Evolutionary conservation across 2,888 invertebrate species (phyloP).

Genomic region (Lasioglossum zephyrum): DNA sequence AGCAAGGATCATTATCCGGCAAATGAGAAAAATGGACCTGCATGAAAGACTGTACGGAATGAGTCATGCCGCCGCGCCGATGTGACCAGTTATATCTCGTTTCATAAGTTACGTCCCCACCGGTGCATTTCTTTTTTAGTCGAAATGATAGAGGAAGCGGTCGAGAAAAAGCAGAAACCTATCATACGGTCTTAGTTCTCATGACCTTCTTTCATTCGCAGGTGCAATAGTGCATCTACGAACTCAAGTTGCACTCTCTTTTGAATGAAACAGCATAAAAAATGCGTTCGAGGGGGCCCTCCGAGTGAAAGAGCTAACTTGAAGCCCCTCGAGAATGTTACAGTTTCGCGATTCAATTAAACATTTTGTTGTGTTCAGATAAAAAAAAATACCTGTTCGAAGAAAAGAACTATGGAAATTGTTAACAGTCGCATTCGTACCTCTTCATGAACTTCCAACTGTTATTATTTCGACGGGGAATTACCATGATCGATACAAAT

Average conservation of each 20-base stretch:
- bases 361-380: not conserved
- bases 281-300: not conserved
- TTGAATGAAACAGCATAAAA: conserved; percentile 7
- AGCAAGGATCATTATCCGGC: not conserved
- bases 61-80: not conserved
- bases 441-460: not conserved
- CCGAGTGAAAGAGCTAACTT: not conserved
- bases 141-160: conserved; percentile 5
- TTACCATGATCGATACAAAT: not conserved
- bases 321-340: not conserved
- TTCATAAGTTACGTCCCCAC: conserved; percentile 1
- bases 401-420: not conserved
- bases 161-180: not conserved
- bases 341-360: not conserved
- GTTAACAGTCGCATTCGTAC: not conserved
- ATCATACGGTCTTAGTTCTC: conserved; percentile 2
- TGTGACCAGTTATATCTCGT: conserved; percentile 4
- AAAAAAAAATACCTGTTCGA: not conserved
- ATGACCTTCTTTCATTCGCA: conserved; percentile 9
- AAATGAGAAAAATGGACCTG: conserved; percentile 9
- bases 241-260: not conserved
- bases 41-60: not conserved
- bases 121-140: not conserved
- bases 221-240: conserved; percentile 5
- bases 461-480: not conserved